Base-by-base conservation (phyloP, 2,797 vertebrate species). In the Pseudotriccus pelzelni region DNA sequence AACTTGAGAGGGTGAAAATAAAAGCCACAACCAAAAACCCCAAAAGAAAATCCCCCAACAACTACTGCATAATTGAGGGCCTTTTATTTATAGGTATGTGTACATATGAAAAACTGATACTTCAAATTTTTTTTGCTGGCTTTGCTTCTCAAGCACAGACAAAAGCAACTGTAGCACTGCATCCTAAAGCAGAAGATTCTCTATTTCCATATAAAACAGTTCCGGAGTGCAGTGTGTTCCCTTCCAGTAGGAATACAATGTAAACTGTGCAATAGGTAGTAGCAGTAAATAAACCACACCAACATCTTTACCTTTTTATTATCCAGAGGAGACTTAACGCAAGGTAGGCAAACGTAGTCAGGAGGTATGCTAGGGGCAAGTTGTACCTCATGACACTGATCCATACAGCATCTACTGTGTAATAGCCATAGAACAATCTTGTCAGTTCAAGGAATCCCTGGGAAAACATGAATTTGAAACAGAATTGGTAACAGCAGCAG, bases 391-490 rank as follows among this genome's bases (percentile, higher is more conserved):
- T 37, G 28, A 73, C 47, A 64, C 97, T 72, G 67, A 98, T 97
- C 75, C 96, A 85, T 18, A 98, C 96, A 47, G 94, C 88, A 41
- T 99, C 98, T 83, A 98, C 94, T 58, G 97, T 98, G 93, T 99
- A 99, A 97, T 98, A 99, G 78, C 99, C 99, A 44, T 99, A 99
- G 96, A 99, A 99, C 37, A 99, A 98, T 91, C 97, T 98, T 12
- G 99, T 99, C 84, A 98, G 96, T 93, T 99, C 99, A 96, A 99
- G 98, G 87, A 99, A 99, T 28, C 99, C 99, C 99, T 99, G 97
- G 37, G 82, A 95, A 66, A 91, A 89, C 36, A 75, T 14, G 20
- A 93, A 90, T 53, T 68, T 53, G 43, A 80, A 30, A 81, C 5
- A 67, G 83, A 81, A 91, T 34, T 77, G 53, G 7, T 74, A 81